Base-by-base conservation (phyloP, 2,888 invertebrate species). In the Drosophila kanekoi region DNA sequence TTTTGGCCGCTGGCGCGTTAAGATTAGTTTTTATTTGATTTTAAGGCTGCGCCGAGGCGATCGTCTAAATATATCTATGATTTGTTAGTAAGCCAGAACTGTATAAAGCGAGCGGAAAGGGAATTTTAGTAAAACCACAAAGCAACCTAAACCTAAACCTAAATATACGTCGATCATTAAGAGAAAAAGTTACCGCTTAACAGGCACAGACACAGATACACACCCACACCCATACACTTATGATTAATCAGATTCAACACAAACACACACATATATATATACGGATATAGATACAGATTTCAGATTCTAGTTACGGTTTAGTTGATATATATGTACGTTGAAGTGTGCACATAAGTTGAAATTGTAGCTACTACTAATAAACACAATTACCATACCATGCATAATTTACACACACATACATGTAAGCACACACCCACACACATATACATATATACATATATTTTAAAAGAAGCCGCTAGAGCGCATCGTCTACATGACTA, bases 401-500 rank as follows among this genome's bases (percentile, higher is more conserved):
- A 74, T 54, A 68, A 72, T 59, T 60, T 63, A 74, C 52, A 66
- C 58, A 77, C 53, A 49, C 38, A 58, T 43, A 51, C 33, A 59
- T 32, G 51, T 37, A 37, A 38, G 51, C 33, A 57, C 48, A 56
- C 28, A 44, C 28, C 59, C 48, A 60, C 54, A 53, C 43, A 62
- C 38, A 63, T 47, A 47, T 28, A 45, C 40, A 63, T 38, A 40
- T 48, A 59, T 41, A 56, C 59, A 75, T 66, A 84, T 60, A 74
- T 73, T 70, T 60, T 61, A 58, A 64, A 66, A 62, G 62, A 76
- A 86, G 87, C 75, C 86, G 83, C 81, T 86, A 78, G 83, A 88
- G 86, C 88, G 86, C 87, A 84, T 85, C 71, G 83, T 84, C 82
- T 79, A 75, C 66, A 84, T 77, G 87, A 83, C 74, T 79, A 80